Base-by-base conservation (phyloP, 2,888 invertebrate species). In the Chrysolina oricalcia region DNA sequence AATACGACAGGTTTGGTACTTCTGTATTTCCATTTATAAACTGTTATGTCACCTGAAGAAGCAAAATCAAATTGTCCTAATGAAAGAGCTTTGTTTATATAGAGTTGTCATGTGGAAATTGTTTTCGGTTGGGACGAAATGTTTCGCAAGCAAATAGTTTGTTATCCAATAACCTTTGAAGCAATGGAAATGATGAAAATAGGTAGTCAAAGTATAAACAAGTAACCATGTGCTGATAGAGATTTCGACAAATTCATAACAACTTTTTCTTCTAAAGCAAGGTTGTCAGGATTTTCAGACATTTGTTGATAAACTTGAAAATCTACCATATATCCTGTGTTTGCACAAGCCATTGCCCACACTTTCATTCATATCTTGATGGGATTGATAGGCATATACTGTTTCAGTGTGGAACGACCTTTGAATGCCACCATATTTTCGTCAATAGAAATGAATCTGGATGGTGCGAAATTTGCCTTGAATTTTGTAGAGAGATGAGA, bases 211-310 rank as follows among this genome's bases (percentile, higher is more conserved):
- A n/a, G n/a, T n/a, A n/a, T n/a, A n/a, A n/a, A n/a, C n/a, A n/a
- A n/a, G n/a, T n/a, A n/a, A n/a, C n/a, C n/a, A n/a, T n/a, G n/a
- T n/a, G n/a, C n/a, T n/a, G n/a, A n/a, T n/a, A n/a, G n/a, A n/a
- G n/a, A n/a, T 65, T 77, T 75, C 50, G 76, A 73, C 41, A 86
- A 73, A 76, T 83, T 80, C 50, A 80, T 67, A 59, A 85, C 80
- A 13, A 83, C 82, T 79, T 80, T 77, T 77, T 83, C 83, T 48
- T 83, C 85, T 15, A 72, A 53, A 68, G 70, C 68, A 21, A 70
- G 67, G 23, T 68, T 41, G 48, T 59, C 65, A n/a, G 65, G 35
- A 59, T 41, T 48, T 56, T 75, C 50, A 27, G n/a, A 15, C 72
- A 75, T 79, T 35, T 75, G 72, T 73, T 71, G 41, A 53, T 71